Base-by-base conservation (phyloP, 2,797 vertebrate species). In the Gobionotothen gibberifrons region DNA sequence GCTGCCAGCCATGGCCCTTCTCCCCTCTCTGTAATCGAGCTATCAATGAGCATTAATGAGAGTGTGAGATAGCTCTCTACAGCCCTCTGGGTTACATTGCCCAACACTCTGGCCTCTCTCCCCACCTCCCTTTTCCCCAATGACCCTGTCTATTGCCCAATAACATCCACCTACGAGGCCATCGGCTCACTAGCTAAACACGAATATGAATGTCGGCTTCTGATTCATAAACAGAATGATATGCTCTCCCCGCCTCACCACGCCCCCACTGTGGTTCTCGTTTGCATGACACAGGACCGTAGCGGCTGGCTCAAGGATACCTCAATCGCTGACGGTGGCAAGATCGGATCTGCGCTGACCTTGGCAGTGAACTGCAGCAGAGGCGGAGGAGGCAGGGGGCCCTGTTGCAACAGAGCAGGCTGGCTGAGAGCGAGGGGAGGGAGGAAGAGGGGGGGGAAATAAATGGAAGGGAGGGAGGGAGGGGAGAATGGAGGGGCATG, bases 261-360 rank as follows among this genome's bases (percentile, higher is more conserved):
- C 19, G 3, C 36, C 40, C 49, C 68, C 44, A n/a, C 55, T 44
- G 1, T 21, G 10, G 43, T 32, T 86, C 76, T 84, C 11, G 62
- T 87, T 90, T 87, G 85, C 88, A 72, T 74, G 81, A 88, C 90
- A 87, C 77, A 43, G 75, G 78, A 87, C 83, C 82, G 81, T 9
- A 62, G 78, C 22, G 55, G 81, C 85, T 79, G 15, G 64, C 79
- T 90, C 85, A 90, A 90, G 83, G 92, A 84, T 82, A 72, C 81
- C 85, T 90, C 87, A 86, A 95, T 93, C 42, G 91, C 92, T 94
- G 95, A 94, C 93, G 89, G 91, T 94, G 85, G 94, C 94, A 94
- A 95, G 95, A 94, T 79, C 84, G 87, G 91, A 94, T 92, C 91
- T 91, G 87, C 85, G 85, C 93, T 88, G 94, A 97, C 96, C 96